phyloP scores from a whole-genome alignment of 2,888 invertebrate species.

The Agonopterix alstromeriana region DNA sequence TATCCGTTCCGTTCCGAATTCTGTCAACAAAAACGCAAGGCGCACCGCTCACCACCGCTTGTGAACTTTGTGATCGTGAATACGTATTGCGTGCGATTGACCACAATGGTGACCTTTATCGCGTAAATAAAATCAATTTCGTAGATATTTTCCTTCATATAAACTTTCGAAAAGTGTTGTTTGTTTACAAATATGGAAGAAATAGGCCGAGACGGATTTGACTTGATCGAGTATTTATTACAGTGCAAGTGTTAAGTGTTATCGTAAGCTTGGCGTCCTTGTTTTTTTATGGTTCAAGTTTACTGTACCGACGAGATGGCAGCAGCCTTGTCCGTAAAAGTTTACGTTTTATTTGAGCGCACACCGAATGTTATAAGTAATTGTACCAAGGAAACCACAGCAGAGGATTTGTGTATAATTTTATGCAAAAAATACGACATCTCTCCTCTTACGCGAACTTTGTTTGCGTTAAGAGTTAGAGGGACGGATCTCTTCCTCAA shows the following conservation, averaged over 20 bases:
- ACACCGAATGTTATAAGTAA: slow-evolving; percentile 50
- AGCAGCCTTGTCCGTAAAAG: slow-evolving; percentile 57
- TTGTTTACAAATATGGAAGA: background rate
- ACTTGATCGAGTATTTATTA: too few relatives aligned
- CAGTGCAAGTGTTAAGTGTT: too few relatives aligned
- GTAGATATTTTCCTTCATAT: background rate
- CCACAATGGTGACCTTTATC: slow-evolving; percentile 23
- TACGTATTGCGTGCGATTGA: too few relatives aligned
- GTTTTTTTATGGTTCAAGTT: slow-evolving; percentile 56
- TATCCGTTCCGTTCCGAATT: too few relatives aligned
- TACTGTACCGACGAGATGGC: slow-evolving; percentile 50
- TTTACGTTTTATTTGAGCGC: slow-evolving; percentile 59
- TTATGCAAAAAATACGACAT: slow-evolving; percentile 85
- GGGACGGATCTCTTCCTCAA: slow-evolving; percentile 82
- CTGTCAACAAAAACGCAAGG: too few relatives aligned
- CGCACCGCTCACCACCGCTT: too few relatives aligned
- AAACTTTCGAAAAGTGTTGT: background rate
- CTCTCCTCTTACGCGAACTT: slow-evolving; percentile 84
- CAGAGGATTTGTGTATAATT: slow-evolving; percentile 83
- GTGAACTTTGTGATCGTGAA: too few relatives aligned
- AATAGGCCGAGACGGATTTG: background rate
- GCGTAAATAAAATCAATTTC: slow-evolving; percentile 35
- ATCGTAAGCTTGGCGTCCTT: slow-evolving; percentile 34
- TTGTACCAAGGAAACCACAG: slow-evolving; percentile 60
- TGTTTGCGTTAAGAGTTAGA: slow-evolving; percentile 85